phyloP scores from a whole-genome alignment of 2,113 vertebrate species.

The Oostethus manadensis region DNA sequence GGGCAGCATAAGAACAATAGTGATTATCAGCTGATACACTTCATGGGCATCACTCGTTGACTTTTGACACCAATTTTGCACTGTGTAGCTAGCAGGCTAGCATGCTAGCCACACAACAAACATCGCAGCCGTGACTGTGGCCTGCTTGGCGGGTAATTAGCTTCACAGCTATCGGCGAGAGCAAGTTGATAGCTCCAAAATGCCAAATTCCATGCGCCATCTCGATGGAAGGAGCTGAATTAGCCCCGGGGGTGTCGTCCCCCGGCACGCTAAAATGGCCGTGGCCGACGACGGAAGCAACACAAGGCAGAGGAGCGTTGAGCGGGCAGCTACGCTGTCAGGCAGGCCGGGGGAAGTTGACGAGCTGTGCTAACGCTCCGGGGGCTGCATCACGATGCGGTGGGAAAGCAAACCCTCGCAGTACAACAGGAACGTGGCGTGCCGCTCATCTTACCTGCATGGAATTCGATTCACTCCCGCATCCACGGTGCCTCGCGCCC shows the following conservation, averaged over 20 bases:
- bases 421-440: background rate
- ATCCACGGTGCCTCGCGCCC: slow-evolving; percentile 71
- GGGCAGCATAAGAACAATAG: too few relatives aligned
- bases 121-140: slow-evolving; percentile 2
- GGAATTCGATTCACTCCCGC: slow-evolving; percentile 49
- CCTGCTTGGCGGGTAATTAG: background rate
- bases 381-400: background rate
- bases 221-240: background rate
- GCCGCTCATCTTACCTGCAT: slow-evolving; percentile 50
- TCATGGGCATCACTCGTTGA: too few relatives aligned
- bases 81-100: too few relatives aligned
- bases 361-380: slow-evolving; percentile 49
- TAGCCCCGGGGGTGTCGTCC: background rate
- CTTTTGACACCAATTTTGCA: too few relatives aligned
- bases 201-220: background rate
- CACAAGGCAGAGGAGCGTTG: slow-evolving; percentile 19
- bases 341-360: slow-evolving; percentile 57
- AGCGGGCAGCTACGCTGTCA: slow-evolving; percentile 37
- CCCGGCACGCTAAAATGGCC: too few relatives aligned
- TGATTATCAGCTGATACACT: too few relatives aligned
- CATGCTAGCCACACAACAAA: slow-evolving; percentile 1
- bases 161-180: background rate
- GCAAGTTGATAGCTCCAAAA: background rate
- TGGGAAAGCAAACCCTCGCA: background rate
- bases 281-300: background rate